Percentiles rank a stretch among this genome's conserved stretches.
phyloP scores from a whole-genome alignment of 2,113 vertebrate species.

The Otis tarda region DNA sequence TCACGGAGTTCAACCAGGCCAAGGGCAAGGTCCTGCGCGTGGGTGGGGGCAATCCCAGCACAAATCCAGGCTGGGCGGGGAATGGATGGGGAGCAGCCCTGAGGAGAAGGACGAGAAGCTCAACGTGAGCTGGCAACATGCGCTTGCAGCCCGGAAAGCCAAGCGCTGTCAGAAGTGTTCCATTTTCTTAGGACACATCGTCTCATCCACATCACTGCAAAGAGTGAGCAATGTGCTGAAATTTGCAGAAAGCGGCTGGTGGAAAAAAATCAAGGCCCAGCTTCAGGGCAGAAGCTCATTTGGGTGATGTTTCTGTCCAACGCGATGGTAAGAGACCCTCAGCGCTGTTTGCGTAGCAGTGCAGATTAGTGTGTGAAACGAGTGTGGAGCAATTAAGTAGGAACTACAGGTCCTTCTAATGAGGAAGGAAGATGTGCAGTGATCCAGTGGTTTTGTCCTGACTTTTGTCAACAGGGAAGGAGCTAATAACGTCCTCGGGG shows the following conservation, averaged over 20 bases:
- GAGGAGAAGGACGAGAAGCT: no score
- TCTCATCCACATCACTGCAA: neutral
- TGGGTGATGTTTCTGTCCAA: neutral
- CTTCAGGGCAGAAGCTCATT: neutral
- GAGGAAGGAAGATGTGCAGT: neutral
- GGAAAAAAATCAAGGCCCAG: neutral
- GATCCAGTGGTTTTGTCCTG: neutral
- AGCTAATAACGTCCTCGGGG: fast-evolving
- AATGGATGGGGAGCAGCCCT: no score
- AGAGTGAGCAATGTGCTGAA: neutral
- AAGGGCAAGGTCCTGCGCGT: no score
- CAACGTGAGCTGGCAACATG: no score
- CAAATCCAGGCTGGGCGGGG: no score
- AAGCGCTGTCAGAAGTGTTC: neutral
- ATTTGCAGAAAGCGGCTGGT: neutral
- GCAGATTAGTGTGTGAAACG: neutral
- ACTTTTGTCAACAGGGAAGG: neutral
- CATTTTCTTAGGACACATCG: neutral
- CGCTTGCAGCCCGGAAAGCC: no score
- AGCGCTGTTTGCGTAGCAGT: neutral
- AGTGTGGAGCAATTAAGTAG: neutral
- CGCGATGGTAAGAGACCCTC: neutral
- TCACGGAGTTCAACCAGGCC: no score
- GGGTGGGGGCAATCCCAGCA: no score
- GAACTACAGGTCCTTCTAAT: neutral